These are phyloP conservation scores for Drosophila prosaltans DNA, from an alignment of 1,140 invertebrate genomes.

Conservation along the genomic window DNA sequence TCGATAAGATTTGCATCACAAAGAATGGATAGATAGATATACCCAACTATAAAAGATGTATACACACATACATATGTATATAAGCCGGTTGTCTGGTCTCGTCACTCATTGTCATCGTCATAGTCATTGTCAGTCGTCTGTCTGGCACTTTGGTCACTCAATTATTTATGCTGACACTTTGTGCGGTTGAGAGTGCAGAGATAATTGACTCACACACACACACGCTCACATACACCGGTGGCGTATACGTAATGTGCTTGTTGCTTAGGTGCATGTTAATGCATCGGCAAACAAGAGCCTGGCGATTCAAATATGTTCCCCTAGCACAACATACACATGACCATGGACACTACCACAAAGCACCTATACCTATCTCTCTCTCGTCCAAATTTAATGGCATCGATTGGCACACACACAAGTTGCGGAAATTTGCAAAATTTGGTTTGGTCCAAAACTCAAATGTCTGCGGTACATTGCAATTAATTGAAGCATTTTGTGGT, in stretches of 20 bases:
- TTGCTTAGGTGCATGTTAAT: conserved; percentile 59
- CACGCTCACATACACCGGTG: conserved; percentile 18
- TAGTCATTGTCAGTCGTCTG: conserved; percentile 36
- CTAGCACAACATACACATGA: conserved; percentile 41
- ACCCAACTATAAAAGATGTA: no score
- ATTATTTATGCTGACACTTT: conserved; percentile 77
- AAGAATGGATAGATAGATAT: conserved; percentile 26
- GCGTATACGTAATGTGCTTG: conserved; percentile 63
- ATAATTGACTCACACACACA: conserved; percentile 56
- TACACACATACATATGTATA: not conserved
- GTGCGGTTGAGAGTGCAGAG: conserved; percentile 52
- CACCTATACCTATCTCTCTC: not conserved
- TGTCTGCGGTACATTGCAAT: conserved; percentile 48
- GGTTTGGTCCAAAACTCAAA: conserved; percentile 56
- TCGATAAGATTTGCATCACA: conserved; percentile 69
- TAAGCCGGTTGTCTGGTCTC: conserved; percentile 13
- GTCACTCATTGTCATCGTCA: conserved; percentile 34
- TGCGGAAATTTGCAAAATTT: conserved; percentile 68
- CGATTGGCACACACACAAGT: conserved; percentile 47
- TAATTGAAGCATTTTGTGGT: conserved; percentile 48
- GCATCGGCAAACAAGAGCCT: conserved; percentile 65
- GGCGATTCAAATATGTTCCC: not conserved
- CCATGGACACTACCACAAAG: conserved; percentile 61
- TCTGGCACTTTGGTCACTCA: conserved; percentile 63
- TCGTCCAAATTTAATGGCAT: conserved; percentile 58